Base-by-base conservation (phyloP, 2,113 vertebrate genomes). In the Cyphomyrus plagiostoma region DNA sequence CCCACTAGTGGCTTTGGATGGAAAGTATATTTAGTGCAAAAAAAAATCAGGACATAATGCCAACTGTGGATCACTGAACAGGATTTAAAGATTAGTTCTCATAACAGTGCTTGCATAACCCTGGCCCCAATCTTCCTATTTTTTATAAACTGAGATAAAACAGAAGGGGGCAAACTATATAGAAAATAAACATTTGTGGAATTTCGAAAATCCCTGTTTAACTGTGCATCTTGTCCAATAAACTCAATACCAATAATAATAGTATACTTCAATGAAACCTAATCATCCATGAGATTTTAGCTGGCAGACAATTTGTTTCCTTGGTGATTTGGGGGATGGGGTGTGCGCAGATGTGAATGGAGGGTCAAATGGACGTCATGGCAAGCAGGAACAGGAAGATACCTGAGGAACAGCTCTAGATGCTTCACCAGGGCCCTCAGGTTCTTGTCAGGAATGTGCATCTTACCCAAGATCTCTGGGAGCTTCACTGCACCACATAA, bases 371-470 rank as follows among this genome's bases (percentile, higher is more conserved):
- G 84, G 26, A 86, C 11, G 2, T 30, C 2, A 17, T 56, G 85
- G 13, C 30, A 53, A 56, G 45, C 19, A 84, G 26, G 26, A 56
- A 56, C 30, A 30, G 4, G 48, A 19, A 48, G n/a, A 2, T 70
- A 98, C 98, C 98, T 97, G 93, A 99, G 96, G 91, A 99, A 99
- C 84, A 98, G 96, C 92, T 99, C 97, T 50, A 99, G 95, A 94
- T 98, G 98, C 94, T 99, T 99, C 91, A 99, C 96, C 91, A 99
- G 95, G 90, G 97, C 98, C 91, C 98, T 97, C n/a, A 99, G 93
- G 92, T 99, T 99, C 96, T 98, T 98, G 89, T 98, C 98, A 87
- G 97, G 97, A 95, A 99, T 97, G 91, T 97, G 97, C 98, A 98
- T 99, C 95, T 98, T 99, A 53, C 97, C 97, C 91, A 99, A 95